Conservation (phyloP, 1,140 invertebrate species). For the Psilanteris sp. region DNA sequence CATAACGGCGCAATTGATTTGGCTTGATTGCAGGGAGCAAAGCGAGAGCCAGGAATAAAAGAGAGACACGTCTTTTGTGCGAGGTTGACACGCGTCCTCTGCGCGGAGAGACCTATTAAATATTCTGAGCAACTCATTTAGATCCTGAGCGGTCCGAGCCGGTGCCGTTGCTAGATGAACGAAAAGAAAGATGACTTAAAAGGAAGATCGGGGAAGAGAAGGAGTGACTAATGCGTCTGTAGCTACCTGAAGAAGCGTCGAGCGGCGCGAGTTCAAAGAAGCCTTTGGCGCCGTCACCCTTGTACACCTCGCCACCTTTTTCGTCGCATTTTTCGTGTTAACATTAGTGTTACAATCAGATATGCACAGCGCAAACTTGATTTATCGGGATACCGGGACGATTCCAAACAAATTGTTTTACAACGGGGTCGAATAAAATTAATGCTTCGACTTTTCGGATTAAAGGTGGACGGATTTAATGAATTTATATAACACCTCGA, state of each 20-base stretch:
- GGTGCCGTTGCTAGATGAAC: slow-evolving; percentile 54
- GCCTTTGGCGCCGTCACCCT: slow-evolving; percentile 76
- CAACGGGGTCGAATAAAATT: slow-evolving; percentile 20
- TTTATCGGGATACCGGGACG: slow-evolving; percentile 29
- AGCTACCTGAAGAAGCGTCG: slow-evolving; percentile 79
- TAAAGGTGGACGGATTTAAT: background rate
- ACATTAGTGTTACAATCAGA: slow-evolving; percentile 52
- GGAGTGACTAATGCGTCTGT: slow-evolving; percentile 80
- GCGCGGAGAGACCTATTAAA: slow-evolving; percentile 73
- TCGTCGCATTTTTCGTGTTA: slow-evolving; percentile 57
- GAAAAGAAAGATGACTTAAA: slow-evolving; percentile 64
- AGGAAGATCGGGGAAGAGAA: slow-evolving; percentile 65
- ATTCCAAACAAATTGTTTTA: slow-evolving; percentile 55
- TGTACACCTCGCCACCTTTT: slow-evolving; percentile 61
- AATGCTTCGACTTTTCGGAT: too few species aligned
- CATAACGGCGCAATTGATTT: slow-evolving; percentile 30
- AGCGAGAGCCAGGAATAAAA: slow-evolving; percentile 32
- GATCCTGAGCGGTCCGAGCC: slow-evolving; percentile 59
- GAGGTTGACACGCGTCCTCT: slow-evolving; percentile 73
- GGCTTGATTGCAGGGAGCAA: slow-evolving; percentile 14
- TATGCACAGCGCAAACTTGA: slow-evolving; percentile 26
- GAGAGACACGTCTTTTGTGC: slow-evolving; percentile 61
- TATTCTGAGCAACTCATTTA: slow-evolving; percentile 79
- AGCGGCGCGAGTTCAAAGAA: slow-evolving; percentile 78
- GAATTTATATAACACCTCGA: too few species aligned